Conservation (phyloP, 2,888 invertebrate genomes). For the Zhengitettix transpicula region DNA sequence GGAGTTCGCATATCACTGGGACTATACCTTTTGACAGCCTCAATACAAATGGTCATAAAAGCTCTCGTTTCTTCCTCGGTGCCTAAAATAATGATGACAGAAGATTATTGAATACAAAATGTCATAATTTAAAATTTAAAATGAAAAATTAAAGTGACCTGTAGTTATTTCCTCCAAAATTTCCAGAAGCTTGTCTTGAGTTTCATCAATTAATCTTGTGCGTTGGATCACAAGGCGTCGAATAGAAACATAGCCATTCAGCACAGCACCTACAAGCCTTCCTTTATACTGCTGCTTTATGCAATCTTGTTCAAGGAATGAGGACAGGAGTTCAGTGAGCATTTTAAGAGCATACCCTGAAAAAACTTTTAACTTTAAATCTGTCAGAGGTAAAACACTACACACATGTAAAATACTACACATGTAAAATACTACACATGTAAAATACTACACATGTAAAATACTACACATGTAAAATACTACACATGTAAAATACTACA, state of each 20-base stretch:
- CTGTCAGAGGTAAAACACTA: no score
- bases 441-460: no score
- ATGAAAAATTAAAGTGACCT: conserved; percentile 29
- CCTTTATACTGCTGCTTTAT: conserved; percentile 85
- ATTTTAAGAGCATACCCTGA: conserved; percentile 76
- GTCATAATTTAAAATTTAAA: neutral
- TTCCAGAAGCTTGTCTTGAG: conserved; percentile 85
- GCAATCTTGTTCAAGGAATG: conserved; percentile 72
- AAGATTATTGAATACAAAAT: neutral
- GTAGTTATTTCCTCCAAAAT: conserved; percentile 91
- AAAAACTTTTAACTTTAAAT: neutral
- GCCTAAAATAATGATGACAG: conserved; percentile 29
- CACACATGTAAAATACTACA: no score
- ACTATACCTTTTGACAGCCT: conserved; percentile 83
- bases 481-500: no score
- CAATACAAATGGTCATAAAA: conserved; percentile 93
- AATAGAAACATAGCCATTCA: conserved; percentile 86
- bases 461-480: no score
- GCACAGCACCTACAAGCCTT: conserved; percentile 69
- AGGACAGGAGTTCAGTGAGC: conserved; percentile 70
- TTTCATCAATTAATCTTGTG: conserved; percentile 88
- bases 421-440: no score
- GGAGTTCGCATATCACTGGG: conserved; percentile 88
- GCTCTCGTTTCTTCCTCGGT: conserved; percentile 91
- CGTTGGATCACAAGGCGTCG: conserved; percentile 83